A percentile compares a stretch with the other conserved stretches of the same genome.
phyloP scores from a whole-genome alignment of 1,140 invertebrate genomes.

The Cherax destructor region DNA sequence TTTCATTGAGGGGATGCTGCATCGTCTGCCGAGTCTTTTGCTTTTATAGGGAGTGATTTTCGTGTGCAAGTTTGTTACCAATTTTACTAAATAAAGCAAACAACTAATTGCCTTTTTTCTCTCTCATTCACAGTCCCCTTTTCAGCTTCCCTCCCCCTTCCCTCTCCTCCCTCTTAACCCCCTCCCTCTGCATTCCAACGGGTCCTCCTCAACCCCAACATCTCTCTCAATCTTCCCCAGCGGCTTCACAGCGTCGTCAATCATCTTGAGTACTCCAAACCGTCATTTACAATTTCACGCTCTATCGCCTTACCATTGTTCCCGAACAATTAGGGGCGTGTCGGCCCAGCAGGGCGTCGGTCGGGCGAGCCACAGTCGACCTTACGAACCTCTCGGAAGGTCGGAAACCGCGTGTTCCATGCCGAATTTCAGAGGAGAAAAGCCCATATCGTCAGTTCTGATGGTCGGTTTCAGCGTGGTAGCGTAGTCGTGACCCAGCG shows the following conservation, averaged over 20 bases:
- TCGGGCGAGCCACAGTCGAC: neutral
- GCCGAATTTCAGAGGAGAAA: neutral
- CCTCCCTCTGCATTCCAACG: neutral
- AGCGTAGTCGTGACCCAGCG: neutral
- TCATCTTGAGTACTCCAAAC: constrained; percentile 36
- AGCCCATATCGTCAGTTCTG: constrained; percentile 9
- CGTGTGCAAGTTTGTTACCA: too few relatives aligned
- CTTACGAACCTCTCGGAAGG: constrained; percentile 10
- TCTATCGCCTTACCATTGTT: constrained; percentile 48
- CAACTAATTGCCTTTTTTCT: too few relatives aligned
- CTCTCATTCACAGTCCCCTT: neutral
- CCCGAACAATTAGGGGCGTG: constrained; percentile 20
- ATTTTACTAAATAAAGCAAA: too few relatives aligned
- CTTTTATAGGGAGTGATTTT: too few relatives aligned
- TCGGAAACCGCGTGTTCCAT: neutral
- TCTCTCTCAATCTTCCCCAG: neutral
- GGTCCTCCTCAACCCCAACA: neutral
- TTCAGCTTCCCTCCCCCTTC: neutral
- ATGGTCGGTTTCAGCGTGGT: constrained; percentile 34
- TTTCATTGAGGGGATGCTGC: too few relatives aligned
- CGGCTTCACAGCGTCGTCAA: neutral
- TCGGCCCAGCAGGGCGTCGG: neutral
- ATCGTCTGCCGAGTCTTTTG: too few relatives aligned
- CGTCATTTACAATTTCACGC: constrained; percentile 50
- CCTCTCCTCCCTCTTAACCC: neutral